phyloP scores from a whole-genome alignment of 2,113 vertebrate species.

The Microcebus jonahi region DNA sequence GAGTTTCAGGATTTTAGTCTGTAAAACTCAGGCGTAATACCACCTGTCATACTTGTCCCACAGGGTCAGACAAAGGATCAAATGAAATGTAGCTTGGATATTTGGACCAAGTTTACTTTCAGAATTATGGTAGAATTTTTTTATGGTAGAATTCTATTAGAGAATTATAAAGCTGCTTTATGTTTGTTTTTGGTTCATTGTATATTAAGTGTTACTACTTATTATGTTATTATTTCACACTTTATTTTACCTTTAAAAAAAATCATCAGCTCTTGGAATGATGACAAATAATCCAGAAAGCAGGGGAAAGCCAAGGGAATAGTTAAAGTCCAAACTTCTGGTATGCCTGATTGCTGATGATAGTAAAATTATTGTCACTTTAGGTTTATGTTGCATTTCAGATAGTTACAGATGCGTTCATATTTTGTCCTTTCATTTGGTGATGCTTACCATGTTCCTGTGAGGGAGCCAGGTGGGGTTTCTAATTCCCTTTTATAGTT shows the following conservation, averaged over 20 bases:
- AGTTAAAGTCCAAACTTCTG: neutral
- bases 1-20: constrained; percentile 20
- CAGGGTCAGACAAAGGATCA: neutral
- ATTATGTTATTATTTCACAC: neutral
- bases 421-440: constrained; percentile 65
- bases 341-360: neutral
- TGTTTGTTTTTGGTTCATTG: neutral
- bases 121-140: neutral
- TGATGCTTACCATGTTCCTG: neutral
- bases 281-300: neutral
- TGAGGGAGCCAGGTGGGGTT: neutral
- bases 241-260: constrained; percentile 5
- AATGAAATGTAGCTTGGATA: neutral
- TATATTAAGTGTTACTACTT: neutral
- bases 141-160: neutral
- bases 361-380: neutral
- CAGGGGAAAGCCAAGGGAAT: neutral
- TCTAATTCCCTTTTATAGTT: neutral
- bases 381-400: neutral
- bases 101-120: constrained; percentile 8
- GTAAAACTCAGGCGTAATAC: neutral
- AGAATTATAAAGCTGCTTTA: neutral
- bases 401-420: constrained; percentile 32
- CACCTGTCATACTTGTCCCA: neutral
- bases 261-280: neutral